Evolutionary conservation across 2,888 invertebrate genomes (phyloP).

Genomic region (Eremobia ochroleuca): DNA sequence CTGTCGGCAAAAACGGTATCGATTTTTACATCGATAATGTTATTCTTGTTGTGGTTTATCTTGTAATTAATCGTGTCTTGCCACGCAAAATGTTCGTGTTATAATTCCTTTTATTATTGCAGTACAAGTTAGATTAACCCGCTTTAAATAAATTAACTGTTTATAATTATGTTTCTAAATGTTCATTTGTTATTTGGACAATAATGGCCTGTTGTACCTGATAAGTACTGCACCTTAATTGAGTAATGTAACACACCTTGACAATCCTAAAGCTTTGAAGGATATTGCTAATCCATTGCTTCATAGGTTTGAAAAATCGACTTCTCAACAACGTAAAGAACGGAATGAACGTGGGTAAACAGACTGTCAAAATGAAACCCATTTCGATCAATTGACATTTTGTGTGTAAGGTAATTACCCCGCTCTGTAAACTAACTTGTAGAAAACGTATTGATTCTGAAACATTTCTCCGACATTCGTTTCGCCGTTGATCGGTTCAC

Average conservation of each 20-base stretch:
- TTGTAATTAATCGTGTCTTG: constrained; percentile 61
- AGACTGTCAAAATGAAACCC: neutral
- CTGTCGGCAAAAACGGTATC: constrained; percentile 49
- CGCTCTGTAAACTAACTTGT: neutral
- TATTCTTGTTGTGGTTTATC: constrained; percentile 53
- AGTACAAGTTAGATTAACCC: constrained; percentile 41
- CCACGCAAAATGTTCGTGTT: constrained; percentile 65
- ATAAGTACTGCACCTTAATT: neutral
- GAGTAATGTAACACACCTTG: neutral
- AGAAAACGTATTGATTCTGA: too few species aligned
- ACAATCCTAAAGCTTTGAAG: neutral
- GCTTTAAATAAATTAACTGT: constrained; percentile 38
- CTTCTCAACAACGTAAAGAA: neutral
- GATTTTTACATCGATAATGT: constrained; percentile 60
- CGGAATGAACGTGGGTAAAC: neutral
- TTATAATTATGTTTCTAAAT: constrained; percentile 39
- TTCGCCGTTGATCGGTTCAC: too few species aligned
- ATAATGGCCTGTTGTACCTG: constrained; percentile 1
- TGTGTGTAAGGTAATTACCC: neutral
- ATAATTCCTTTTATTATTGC: constrained; percentile 59
- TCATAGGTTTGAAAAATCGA: neutral
- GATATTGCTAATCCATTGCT: neutral
- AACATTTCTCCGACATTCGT: too few species aligned
- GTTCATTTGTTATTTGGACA: constrained; percentile 9
- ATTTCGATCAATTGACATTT: neutral